phyloP scores from a whole-genome alignment of 2,888 invertebrate genomes.

The Abscondita cerata region DNA sequence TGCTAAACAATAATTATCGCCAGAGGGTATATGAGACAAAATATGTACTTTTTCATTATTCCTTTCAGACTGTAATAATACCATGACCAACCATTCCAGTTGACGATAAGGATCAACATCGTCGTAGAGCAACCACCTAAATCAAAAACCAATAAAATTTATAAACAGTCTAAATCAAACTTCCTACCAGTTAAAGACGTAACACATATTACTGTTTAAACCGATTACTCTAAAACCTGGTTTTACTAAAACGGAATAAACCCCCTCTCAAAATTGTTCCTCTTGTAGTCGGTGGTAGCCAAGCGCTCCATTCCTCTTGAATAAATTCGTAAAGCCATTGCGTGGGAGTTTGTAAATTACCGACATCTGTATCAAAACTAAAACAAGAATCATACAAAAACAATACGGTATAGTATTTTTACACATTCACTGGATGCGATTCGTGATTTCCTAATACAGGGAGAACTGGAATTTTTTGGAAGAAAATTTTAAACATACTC shows the following conservation, averaged over 20 bases:
- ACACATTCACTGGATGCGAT: constrained; percentile 81
- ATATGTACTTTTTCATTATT: constrained; percentile 80
- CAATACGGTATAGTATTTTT: constrained; percentile 55
- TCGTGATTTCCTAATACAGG: constrained; percentile 75
- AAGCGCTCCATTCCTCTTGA: constrained; percentile 71
- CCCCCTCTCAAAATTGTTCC: constrained; percentile 73
- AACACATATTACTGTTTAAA: constrained; percentile 83
- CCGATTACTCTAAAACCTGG: constrained; percentile 78
- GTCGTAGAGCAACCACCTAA: constrained; percentile 55
- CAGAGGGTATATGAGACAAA: constrained; percentile 82
- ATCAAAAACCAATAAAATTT: too few relatives aligned
- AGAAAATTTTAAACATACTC: constrained; percentile 53
- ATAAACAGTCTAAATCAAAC: too few relatives aligned
- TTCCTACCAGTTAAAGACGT: constrained; percentile 72
- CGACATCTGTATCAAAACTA: constrained; percentile 46
- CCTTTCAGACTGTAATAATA: constrained; percentile 74
- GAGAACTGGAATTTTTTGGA: constrained; percentile 63
- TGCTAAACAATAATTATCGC: constrained; percentile 69
- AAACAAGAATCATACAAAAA: neutral
- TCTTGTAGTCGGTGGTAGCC: constrained; percentile 71
- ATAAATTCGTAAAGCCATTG: constrained; percentile 80
- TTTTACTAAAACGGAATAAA: constrained; percentile 72
- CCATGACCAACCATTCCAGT: constrained; percentile 79
- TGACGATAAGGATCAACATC: constrained; percentile 75
- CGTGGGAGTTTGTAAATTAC: constrained; percentile 59